Conservation (phyloP, 2,113 vertebrate genomes). For the Mirza zaza region DNA sequence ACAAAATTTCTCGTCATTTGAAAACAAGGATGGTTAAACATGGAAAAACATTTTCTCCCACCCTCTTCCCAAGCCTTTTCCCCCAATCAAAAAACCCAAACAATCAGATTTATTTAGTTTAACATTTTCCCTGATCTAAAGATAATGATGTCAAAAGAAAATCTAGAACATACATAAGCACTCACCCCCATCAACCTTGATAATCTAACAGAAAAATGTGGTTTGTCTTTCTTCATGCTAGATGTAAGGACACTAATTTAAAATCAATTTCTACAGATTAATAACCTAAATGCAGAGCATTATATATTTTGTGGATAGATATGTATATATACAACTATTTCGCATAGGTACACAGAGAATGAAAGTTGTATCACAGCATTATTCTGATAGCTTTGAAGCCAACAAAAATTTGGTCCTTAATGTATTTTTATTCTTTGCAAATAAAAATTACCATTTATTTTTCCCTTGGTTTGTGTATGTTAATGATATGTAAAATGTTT, state of each 20-base stretch:
- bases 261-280: neutral
- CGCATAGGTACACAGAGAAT: neutral
- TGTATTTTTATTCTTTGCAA: constrained; percentile 72
- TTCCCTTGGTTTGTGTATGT: neutral
- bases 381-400: constrained; percentile 64
- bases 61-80: neutral
- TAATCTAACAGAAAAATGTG: neutral
- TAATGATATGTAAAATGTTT: constrained; percentile 70
- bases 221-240: neutral
- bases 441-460: constrained; percentile 76
- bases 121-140: neutral
- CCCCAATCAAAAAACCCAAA: constrained; percentile 48
- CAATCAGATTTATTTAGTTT: constrained; percentile 4
- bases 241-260: neutral
- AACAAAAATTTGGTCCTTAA: constrained; percentile 63
- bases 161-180: neutral
- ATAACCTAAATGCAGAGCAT: neutral
- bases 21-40: neutral
- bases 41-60: neutral
- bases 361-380: constrained; percentile 71
- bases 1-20: constrained; percentile 27
- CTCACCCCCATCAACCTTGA: neutral
- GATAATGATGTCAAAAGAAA: neutral
- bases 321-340: neutral
- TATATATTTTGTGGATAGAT: neutral